Evolutionary conservation across 2,113 vertebrate species (phyloP).

Genomic region (Nycticorax nycticorax): DNA sequence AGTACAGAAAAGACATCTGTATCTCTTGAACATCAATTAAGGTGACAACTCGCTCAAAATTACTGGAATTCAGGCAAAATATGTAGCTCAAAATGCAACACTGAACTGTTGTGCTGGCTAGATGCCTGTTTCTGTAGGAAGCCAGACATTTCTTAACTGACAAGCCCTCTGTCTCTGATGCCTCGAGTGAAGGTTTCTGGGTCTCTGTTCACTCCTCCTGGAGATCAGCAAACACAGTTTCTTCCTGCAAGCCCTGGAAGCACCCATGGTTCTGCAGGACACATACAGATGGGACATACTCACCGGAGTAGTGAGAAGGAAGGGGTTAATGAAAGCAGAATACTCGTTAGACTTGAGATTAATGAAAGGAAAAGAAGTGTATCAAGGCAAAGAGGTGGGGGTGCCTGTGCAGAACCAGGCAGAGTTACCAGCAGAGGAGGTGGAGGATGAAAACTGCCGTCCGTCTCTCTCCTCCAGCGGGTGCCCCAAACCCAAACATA

Average conservation of each 20-base stretch:
- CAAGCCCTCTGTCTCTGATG: not conserved
- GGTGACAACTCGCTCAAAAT: not conserved
- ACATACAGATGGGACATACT: fast-evolving
- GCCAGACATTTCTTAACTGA: not conserved
- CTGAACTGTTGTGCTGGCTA: not conserved
- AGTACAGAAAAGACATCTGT: not conserved
- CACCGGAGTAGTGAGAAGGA: not conserved
- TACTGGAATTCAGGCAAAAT: not conserved
- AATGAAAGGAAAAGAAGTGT: not conserved
- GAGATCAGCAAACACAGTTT: not conserved
- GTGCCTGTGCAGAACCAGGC: not conserved
- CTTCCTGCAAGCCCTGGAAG: not conserved
- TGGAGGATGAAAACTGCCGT: not conserved
- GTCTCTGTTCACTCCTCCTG: not conserved
- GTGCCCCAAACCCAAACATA: not conserved
- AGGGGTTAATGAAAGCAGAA: not conserved
- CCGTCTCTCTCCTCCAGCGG: not conserved
- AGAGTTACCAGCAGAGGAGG: not conserved
- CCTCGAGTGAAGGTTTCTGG: not conserved
- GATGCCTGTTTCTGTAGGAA: not conserved
- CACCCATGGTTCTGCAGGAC: not conserved
- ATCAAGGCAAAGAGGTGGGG: not conserved
- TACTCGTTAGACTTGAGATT: not conserved
- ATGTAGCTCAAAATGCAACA: not conserved
- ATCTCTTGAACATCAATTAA: not conserved